Base-by-base conservation (phyloP, 2,113 vertebrate genomes). In the Heterochromis multidens region DNA sequence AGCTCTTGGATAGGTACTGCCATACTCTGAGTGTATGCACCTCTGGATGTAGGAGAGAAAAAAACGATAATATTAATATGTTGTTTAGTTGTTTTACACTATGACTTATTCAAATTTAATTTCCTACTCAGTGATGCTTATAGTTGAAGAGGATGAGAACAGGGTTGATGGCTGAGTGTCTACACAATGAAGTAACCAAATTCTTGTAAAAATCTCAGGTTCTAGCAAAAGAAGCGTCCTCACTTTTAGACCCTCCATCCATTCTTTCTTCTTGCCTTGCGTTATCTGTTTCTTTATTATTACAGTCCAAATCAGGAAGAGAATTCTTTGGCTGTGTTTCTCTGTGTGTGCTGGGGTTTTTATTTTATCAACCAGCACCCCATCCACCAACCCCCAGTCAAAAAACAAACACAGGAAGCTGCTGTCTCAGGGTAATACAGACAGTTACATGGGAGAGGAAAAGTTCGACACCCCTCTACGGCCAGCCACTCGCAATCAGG, bases 361-460 rank as follows among this genome's bases (percentile, higher is more conserved):
- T 84, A 88, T 94, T 92, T 91, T 63, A 91, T 91, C 87, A 88
- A 84, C 79, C 57, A 85, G 72, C 7, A 35, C 65, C 27, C 65
- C 84, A 87, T 54, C 70, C 56, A 1, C 60, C 87, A 1, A 14
- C 82, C 77, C 57, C 58, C 70, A 35, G 86, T 94, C 77, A 77
- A 95, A 95, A 92, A 96, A 95, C 93, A 96, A 96, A 95, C 95
- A 95, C 93, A 95, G 94, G 94, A 96, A 95, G 92, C 81, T 86
- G 90, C 89, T 89, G 35, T 95, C 59, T 76, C 92, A 2, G 85
- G 91, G 82, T 76, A 85, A 61, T 86, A 90, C 85, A 88, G 88
- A 81, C 77, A 81, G 83, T 67, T 77, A 81, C 81, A 87, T 40
- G 85, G 17, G 59, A 81, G 78, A 77, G 81, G 67, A 89, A 86